Evolutionary conservation across 2,113 vertebrate genomes (phyloP).

Genomic region (Protobothrops flavoviridis): DNA sequence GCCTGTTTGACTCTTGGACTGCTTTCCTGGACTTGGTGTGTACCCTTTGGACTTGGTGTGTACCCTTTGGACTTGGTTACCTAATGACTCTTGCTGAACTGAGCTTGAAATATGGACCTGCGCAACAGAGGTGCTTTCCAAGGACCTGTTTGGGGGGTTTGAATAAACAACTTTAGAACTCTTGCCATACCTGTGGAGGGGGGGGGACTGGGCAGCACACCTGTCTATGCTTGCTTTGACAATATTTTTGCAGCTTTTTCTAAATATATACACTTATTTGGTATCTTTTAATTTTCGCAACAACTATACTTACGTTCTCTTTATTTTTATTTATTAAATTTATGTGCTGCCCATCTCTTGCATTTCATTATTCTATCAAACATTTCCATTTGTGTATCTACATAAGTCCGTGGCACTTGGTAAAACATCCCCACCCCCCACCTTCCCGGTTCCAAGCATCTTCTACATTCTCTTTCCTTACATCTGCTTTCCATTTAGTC

Average conservation of each 20-base stretch:
- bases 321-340: no score
- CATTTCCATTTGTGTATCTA: not conserved
- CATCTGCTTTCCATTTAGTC: not conserved
- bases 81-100: not conserved
- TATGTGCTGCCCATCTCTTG: not conserved
- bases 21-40: not conserved
- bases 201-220: not conserved
- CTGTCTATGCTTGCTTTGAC: not conserved
- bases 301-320: not conserved
- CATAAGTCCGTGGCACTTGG: not conserved
- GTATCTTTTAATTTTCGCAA: not conserved
- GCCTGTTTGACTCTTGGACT: not conserved
- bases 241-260: not conserved
- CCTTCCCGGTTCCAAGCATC: not conserved
- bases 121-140: not conserved
- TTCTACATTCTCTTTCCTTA: not conserved
- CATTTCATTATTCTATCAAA: not conserved
- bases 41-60: not conserved
- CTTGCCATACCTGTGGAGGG: not conserved
- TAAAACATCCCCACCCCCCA: not conserved
- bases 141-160: not conserved
- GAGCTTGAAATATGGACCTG: not conserved
- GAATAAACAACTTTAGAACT: not conserved
- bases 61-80: not conserved
- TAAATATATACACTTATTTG: not conserved